Evolutionary conservation across 2,113 vertebrate genomes (phyloP).

Genomic region (Lampris incognitus): DNA sequence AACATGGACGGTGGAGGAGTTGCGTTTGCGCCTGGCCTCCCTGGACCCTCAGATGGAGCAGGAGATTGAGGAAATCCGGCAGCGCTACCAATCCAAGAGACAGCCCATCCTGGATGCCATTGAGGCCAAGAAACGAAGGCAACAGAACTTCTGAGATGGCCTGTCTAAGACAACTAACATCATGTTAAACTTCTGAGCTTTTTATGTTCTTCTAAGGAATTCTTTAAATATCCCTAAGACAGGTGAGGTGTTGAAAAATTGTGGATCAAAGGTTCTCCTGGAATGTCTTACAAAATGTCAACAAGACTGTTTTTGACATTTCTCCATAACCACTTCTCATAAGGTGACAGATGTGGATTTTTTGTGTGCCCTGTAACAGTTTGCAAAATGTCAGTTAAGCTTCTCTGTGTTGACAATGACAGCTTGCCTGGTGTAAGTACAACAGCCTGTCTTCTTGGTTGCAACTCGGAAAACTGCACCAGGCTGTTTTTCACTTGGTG

Average conservation of each 20-base stretch:
- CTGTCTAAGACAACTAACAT: not conserved
- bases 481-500: not conserved
- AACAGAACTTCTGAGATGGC: conserved; percentile 88
- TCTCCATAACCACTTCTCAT: not conserved
- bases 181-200: fast-evolving
- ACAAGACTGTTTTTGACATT: not conserved
- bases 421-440: not conserved
- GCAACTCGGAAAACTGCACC: not conserved
- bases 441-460: not conserved
- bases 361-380: not conserved
- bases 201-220: not conserved
- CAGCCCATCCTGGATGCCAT: conserved; percentile 96
- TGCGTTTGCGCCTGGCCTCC: conserved; percentile 85
- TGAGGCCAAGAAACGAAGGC: conserved; percentile 91
- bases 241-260: not conserved
- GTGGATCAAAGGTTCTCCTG: not conserved
- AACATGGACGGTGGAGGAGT: conserved; percentile 90
- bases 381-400: not conserved
- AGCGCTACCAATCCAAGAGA: conserved; percentile 93
- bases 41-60: conserved; percentile 97
- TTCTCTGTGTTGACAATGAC: not conserved
- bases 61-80: conserved; percentile 95
- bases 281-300: not conserved
- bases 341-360: not conserved
- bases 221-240: not conserved